Evolutionary conservation across 2,888 invertebrate species (phyloP), one percentile per base, ranked within the genome.

Genomic region (Auanema sp.): DNA sequence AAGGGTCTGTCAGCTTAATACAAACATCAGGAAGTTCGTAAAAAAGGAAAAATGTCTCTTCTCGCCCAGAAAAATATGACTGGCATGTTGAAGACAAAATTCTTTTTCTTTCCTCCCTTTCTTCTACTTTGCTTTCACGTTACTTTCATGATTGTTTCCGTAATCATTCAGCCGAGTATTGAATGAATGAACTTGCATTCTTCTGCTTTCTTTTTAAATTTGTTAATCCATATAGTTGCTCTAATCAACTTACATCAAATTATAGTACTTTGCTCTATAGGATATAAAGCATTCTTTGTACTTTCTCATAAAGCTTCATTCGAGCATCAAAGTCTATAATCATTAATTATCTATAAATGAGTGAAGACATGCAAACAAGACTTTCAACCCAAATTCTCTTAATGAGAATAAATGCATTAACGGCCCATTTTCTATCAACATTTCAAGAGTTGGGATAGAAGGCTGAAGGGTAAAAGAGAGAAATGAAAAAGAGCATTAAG

Each of bases 21-120:
- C 33, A 33, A 33, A 33, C 33, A 33, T 33, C 33, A 33, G 33
- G 21, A 47, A 47, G 47, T 47, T 47, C 47, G 47, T 47, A 16
- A 47, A 18, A 47, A 47, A 47, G 16, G 47, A 47, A 47, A 47
- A 16, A 5, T 47, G 16, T 47, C 21, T n/a, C n/a, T n/a, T n/a
- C n/a, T 33, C 8, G 33, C 33, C 3, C 33, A 12, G 16, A 16
- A 18, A 18, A 18, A 47, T 47, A 47, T 47, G 16, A 18, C 47
- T 18, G 16, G 47, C 47, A 16, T 47, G 3, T 21, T 8, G 47
- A 43, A 21, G 16, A 18, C 47, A 47, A 47, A 21, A 5, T 33
- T 3, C 33, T 33, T 33, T 33, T 33, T 33, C 33, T 33, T 8
- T 33, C 33, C 8, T 47, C 21, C 6, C 47, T 21, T 16, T 21